phyloP scores from a whole-genome alignment of 2,888 invertebrate genomes.

The Sarcophaga caerulescens region DNA sequence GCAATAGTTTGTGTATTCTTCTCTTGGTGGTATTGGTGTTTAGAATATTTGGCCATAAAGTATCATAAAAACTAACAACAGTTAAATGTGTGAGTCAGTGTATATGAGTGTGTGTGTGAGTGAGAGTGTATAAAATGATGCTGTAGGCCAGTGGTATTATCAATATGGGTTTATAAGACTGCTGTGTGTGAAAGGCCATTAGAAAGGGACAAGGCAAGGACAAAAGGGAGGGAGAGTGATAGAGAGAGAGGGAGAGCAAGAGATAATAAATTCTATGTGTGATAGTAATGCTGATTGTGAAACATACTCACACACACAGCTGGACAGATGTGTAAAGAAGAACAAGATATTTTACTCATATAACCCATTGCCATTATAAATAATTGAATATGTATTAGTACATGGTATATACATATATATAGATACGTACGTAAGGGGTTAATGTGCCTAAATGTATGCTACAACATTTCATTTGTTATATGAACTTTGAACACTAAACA shows the following conservation, averaged over 20 bases:
- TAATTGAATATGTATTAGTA: conserved; percentile 62
- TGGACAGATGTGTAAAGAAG: conserved; percentile 53
- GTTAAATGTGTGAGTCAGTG: conserved; percentile 18
- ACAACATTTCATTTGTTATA: conserved; percentile 65
- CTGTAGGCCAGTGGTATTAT: conserved; percentile 53
- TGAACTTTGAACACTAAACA: conserved; percentile 59
- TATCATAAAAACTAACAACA: conserved; percentile 11
- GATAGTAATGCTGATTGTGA: conserved; percentile 32
- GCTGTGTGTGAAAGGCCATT: conserved; percentile 62
- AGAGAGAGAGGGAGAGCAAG: not conserved
- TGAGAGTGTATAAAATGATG: conserved; percentile 23
- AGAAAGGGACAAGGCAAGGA: conserved; percentile 60
- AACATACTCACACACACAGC: not conserved
- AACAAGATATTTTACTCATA: conserved; percentile 43
- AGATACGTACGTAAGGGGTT: conserved; percentile 45
- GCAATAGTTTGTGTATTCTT: conserved; percentile 3
- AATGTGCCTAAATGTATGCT: conserved; percentile 68
- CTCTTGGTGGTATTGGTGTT: conserved; percentile 22
- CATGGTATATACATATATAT: not conserved
- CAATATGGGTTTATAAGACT: conserved; percentile 53
- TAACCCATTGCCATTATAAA: conserved; percentile 57
- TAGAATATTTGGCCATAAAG: conserved; percentile 34
- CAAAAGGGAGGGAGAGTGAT: not conserved
- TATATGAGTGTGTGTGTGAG: conserved; percentile 2
- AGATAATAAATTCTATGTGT: conserved; percentile 65